phyloP scores from a whole-genome alignment of 2,113 vertebrate species.

The Sclerurus mexicanus region DNA sequence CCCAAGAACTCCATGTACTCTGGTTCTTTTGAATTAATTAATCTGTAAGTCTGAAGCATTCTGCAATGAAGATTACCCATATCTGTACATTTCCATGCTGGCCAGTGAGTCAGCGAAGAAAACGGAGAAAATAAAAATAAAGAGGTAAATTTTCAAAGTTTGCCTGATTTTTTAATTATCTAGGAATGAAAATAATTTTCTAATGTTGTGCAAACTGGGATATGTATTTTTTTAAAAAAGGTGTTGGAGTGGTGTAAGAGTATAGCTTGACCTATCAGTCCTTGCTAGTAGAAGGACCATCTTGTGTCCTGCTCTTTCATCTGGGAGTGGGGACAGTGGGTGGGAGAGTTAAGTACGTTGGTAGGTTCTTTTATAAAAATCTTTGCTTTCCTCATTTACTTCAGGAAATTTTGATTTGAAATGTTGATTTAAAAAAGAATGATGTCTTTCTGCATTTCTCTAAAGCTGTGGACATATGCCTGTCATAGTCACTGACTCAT shows the following conservation, averaged over 20 bases:
- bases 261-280: neutral
- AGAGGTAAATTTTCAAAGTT: neutral
- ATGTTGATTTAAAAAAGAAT: neutral
- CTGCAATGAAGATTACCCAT: neutral
- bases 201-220: neutral
- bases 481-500: neutral
- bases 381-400: neutral
- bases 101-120: neutral
- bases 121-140: neutral
- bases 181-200: neutral
- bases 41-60: neutral
- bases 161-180: neutral
- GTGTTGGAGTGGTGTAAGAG: neutral
- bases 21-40: neutral
- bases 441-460: neutral
- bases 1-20: neutral
- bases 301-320: neutral
- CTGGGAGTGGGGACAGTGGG: neutral
- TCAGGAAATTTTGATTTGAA: neutral
- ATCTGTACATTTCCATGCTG: neutral
- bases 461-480: neutral
- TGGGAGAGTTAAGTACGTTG: neutral
- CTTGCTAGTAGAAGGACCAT: neutral
- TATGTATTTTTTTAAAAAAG: neutral
- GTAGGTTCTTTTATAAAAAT: neutral